Base-by-base conservation (phyloP, 1,140 invertebrate species). In the Marisa cornuarietis region DNA sequence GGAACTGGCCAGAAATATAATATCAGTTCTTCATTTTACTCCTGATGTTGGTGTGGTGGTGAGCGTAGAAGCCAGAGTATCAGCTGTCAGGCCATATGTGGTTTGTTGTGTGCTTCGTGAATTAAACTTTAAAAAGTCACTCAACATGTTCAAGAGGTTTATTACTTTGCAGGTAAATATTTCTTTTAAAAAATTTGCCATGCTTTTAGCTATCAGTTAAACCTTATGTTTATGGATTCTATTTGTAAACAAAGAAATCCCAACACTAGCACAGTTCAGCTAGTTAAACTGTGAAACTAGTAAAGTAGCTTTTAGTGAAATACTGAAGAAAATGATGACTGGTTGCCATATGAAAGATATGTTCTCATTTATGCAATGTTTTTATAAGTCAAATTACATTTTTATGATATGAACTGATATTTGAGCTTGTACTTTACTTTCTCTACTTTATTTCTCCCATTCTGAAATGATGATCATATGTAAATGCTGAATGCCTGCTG, bases 31-130 rank as follows among this genome's bases (percentile, higher is more conserved):
- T 51, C 93, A 93, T 86, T 92, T 93, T 51, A 80, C 82, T 9
- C 87, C 90, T 71, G 93, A 94, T 63, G 89, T 91, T 22, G 91
- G 91, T 16, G 83, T 92, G 14, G 89, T 91, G 65, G 91, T 95
- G 1, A 92, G 92, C 85, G 91, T 93, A 6, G 91, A 91, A 1
- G 92, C 94, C 76, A 85, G 91, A 81, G 93, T 94, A 0, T 92
- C 85, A 81, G 88, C 85, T 74, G 92, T 96, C 16, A 91, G 95
- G 79, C 94, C 94, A 9, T 93, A 94, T 85, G 94, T 96, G 78
- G 90, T 95, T 13, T 94, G 94, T 83, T 96, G 95, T 88, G 92
- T 96, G 58, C 90, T 96, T 3, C 92, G 91, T 79, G 92, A 94
- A 83, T 84, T 96, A 9, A 90, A 92, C 71, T 94, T 96, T 78